These are phyloP conservation scores for Meloidogyne floridensis DNA, from an alignment of 1,140 invertebrate genomes.

Conservation along the genomic window DNA sequence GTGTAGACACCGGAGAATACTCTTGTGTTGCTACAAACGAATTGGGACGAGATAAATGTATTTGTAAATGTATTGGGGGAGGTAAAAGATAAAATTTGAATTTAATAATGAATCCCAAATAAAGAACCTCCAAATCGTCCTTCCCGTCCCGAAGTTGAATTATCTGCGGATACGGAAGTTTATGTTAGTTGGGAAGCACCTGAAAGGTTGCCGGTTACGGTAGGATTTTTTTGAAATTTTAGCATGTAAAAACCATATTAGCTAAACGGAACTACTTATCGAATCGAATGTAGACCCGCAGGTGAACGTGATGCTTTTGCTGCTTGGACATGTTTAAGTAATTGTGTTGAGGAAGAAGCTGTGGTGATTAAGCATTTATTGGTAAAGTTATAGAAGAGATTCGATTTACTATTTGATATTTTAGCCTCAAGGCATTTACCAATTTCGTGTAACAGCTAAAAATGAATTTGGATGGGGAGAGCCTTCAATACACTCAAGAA, in stretches of 20 bases:
- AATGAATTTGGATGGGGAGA: slow-evolving; percentile 80
- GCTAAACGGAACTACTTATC: slow-evolving; percentile 10
- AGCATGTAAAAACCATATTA: no score
- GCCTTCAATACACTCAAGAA: slow-evolving; percentile 68
- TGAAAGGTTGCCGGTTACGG: slow-evolving; percentile 76
- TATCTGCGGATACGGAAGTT: slow-evolving; percentile 82
- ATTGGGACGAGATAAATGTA: slow-evolving; percentile 69
- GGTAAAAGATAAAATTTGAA: slow-evolving; percentile 18
- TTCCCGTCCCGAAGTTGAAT: slow-evolving; percentile 80
- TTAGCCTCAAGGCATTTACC: slow-evolving; percentile 60
- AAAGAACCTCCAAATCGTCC: slow-evolving; percentile 78
- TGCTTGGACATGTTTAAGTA: slow-evolving; percentile 79
- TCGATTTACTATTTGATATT: neutral
- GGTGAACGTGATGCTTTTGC: slow-evolving; percentile 68
- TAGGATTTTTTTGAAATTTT: slow-evolving; percentile 66
- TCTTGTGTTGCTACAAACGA: slow-evolving; percentile 90
- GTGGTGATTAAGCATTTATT: slow-evolving; percentile 78
- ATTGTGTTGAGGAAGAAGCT: slow-evolving; percentile 90
- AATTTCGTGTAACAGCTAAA: slow-evolving; percentile 82
- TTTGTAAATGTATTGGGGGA: slow-evolving; percentile 70
- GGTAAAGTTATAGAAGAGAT: slow-evolving; percentile 50
- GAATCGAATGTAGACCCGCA: slow-evolving; percentile 72
- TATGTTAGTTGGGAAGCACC: slow-evolving; percentile 77
- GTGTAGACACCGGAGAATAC: slow-evolving; percentile 80
- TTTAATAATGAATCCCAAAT: slow-evolving; percentile 53